Conservation (phyloP, 35 echinoderm and acorn worm genomes). For the Hemicentrotus pulcherrimus region DNA sequence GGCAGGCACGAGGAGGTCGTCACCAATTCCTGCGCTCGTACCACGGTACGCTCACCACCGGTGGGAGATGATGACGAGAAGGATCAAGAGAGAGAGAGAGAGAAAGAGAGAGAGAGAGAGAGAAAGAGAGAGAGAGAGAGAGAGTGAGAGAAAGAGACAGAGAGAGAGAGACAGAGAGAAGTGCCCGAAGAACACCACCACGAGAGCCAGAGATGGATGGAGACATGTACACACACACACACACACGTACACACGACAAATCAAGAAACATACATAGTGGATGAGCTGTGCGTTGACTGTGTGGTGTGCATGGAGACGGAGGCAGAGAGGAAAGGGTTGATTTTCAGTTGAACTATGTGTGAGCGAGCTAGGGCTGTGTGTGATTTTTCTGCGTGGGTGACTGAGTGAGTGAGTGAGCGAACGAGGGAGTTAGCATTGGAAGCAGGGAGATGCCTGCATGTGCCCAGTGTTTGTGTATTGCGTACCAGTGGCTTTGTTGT, state of each 20-base stretch:
- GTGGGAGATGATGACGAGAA: constrained; percentile 16
- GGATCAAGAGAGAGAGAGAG: not conserved
- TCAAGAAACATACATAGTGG: not conserved
- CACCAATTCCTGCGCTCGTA: not conserved
- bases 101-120: no score
- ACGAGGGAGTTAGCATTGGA: not conserved
- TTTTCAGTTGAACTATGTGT: not conserved
- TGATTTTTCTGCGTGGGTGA: not conserved
- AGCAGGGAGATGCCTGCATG: not conserved
- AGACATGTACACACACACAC: not conserved
- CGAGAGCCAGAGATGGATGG: no score
- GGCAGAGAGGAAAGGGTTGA: not conserved
- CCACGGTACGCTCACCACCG: not conserved
- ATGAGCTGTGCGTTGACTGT: not conserved
- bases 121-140: not conserved
- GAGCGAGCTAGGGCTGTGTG: not conserved
- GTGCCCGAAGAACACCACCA: no score
- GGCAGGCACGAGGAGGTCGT: not conserved
- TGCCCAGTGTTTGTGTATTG: not conserved
- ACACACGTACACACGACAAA: not conserved
- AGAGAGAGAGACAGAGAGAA: no score
- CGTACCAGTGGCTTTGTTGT: not conserved
- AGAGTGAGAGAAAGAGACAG: no score
- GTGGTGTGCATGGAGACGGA: not conserved
- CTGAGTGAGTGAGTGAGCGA: not conserved